Conservation (phyloP, 2,888 invertebrate genomes). For the Pristionchus mayeri region DNA sequence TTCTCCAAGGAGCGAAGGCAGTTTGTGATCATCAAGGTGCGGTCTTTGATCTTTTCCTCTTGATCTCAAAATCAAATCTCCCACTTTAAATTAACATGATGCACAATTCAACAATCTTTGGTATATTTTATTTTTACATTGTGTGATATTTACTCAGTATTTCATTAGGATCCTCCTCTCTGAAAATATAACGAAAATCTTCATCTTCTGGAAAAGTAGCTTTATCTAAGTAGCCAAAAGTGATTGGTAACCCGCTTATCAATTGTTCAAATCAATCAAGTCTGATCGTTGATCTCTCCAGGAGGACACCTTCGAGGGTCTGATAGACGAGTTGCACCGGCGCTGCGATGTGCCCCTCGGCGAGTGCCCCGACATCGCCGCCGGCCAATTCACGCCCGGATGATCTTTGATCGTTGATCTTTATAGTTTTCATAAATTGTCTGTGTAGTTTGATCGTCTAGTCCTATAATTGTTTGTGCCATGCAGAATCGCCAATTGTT, state of each 20-base stretch:
- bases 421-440: background rate
- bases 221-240: too few relatives aligned
- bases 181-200: too few relatives aligned
- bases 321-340: slow-evolving; percentile 56
- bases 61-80: too few relatives aligned
- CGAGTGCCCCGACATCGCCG: slow-evolving; percentile 45
- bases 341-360: slow-evolving; percentile 54
- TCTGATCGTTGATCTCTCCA: slow-evolving; percentile 49
- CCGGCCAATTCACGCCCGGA: slow-evolving; percentile 30
- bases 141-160: too few relatives aligned
- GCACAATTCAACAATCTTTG: too few relatives aligned
- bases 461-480: background rate
- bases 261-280: background rate
- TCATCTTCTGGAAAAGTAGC: too few relatives aligned
- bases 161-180: too few relatives aligned
- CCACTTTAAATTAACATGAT: too few relatives aligned
- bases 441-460: slow-evolving; percentile 13
- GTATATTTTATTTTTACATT: too few relatives aligned
- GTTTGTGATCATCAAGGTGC: slow-evolving; percentile 89
- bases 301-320: slow-evolving; percentile 59
- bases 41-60: slow-evolving; percentile 78
- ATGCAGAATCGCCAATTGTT: background rate
- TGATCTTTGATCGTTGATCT: slow-evolving; percentile 4
- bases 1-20: slow-evolving; percentile 89
- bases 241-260: too few relatives aligned